phyloP scores from a whole-genome alignment of 1,140 invertebrate genomes.

The Drosophila ficusphila region DNA sequence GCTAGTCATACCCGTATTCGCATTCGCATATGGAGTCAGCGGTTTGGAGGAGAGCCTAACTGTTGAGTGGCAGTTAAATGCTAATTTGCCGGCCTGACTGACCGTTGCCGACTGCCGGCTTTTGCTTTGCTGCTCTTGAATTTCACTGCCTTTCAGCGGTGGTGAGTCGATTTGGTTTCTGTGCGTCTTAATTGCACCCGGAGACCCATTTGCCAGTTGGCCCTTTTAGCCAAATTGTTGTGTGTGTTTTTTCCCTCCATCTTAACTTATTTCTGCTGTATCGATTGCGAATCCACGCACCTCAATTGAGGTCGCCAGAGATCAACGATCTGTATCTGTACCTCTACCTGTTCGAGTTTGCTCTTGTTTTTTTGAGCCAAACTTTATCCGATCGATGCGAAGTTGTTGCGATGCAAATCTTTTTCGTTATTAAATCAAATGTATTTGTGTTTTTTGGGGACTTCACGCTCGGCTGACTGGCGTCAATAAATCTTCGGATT shows the following conservation, averaged over 20 bases:
- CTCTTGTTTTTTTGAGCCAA: neutral
- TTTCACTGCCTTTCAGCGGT: conserved; percentile 47
- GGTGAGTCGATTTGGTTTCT: conserved; percentile 4
- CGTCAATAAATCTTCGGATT: conserved; percentile 20
- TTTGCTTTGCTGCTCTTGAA: conserved; percentile 22
- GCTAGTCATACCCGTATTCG: conserved; percentile 24
- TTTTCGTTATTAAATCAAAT: conserved; percentile 12
- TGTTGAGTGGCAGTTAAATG: conserved; percentile 71
- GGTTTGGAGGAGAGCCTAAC: conserved; percentile 34
- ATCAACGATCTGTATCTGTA: conserved; percentile 43
- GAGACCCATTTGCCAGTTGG: conserved; percentile 34
- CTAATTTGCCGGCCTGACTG: conserved; percentile 58
- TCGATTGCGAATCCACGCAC: conserved; percentile 42
- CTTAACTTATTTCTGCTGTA: conserved; percentile 9
- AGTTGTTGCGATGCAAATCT: neutral
- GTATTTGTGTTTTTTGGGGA: neutral
- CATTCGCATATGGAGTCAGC: conserved; percentile 13
- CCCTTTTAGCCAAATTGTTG: conserved; percentile 22
- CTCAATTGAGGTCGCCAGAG: conserved; percentile 33
- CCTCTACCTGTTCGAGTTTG: conserved; percentile 8
- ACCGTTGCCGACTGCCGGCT: conserved; percentile 31
- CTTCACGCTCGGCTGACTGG: conserved; percentile 14
- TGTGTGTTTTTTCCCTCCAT: neutral
- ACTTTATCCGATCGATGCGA: neutral
- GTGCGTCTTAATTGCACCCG: conserved; percentile 64